Conservation (phyloP, 2,888 invertebrate species). For the Drosophila nigricruria region DNA sequence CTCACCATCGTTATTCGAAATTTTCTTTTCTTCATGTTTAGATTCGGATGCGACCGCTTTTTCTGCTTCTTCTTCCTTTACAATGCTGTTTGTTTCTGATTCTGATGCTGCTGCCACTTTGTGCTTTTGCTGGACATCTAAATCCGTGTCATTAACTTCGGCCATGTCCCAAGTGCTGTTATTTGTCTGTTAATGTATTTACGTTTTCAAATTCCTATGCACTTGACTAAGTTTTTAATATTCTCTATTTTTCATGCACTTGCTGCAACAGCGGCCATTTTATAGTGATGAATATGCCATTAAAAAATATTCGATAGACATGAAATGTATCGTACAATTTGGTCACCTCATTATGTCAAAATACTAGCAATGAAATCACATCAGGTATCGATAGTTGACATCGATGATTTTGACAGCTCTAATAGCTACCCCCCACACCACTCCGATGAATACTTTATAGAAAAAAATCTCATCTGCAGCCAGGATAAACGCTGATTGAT, state of each 20-base stretch:
- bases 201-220: constrained; percentile 32
- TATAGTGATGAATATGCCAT: constrained; percentile 53
- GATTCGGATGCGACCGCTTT: constrained; percentile 48
- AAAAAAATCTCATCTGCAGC: constrained; percentile 77
- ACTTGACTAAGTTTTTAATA: constrained; percentile 7
- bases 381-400: constrained; percentile 28
- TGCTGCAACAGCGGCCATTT: constrained; percentile 65
- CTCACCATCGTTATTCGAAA: constrained; percentile 9
- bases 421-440: constrained; percentile 58
- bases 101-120: constrained; percentile 16
- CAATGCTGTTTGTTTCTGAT: constrained; percentile 36
- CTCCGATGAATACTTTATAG: constrained; percentile 73
- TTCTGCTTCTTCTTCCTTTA: constrained; percentile 38
- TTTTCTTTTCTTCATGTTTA: constrained; percentile 38
- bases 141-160: constrained; percentile 30
- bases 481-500: constrained; percentile 77
- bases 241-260: constrained; percentile 58
- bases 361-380: not conserved
- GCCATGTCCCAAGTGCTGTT: constrained; percentile 39
- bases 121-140: constrained; percentile 15
- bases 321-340: not conserved
- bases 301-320: constrained; percentile 10
- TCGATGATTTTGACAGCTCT: constrained; percentile 41
- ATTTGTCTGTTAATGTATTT: constrained; percentile 7
- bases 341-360: not conserved